phyloP scores from a whole-genome alignment of 2,113 vertebrate genomes.

The Otus sunia region DNA sequence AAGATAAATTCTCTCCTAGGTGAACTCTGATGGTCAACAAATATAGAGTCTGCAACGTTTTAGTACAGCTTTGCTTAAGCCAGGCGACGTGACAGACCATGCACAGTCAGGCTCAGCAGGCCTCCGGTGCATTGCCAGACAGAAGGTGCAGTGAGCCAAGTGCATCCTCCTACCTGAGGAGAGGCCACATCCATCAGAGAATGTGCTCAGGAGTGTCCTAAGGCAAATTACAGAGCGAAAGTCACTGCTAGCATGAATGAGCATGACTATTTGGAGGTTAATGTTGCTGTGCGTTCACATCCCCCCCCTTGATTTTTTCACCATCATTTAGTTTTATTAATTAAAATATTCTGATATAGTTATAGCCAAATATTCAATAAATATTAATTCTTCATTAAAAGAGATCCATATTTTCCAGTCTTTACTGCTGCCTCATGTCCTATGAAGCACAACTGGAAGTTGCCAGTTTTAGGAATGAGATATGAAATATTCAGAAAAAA shows the following conservation, averaged over 20 bases:
- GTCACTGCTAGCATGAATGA: background rate
- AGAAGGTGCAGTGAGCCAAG: background rate
- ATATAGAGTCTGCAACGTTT: background rate
- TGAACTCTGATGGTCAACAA: conserved; percentile 52
- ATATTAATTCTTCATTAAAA: background rate
- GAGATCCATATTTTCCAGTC: background rate
- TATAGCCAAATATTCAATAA: background rate
- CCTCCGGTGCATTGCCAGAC: background rate
- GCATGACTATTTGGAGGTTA: background rate
- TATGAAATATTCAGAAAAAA: background rate
- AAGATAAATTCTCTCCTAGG: conserved; percentile 52
- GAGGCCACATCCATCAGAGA: background rate
- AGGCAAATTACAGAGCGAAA: background rate
- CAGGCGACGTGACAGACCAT: background rate
- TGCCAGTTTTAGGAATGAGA: background rate
- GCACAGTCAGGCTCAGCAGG: background rate
- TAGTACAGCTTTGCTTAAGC: conserved; percentile 5
- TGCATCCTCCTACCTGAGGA: background rate
- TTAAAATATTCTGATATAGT: background rate
- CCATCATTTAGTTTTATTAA: background rate
- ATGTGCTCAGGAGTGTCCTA: background rate
- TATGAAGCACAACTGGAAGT: background rate
- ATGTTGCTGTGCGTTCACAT: background rate
- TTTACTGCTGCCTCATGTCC: background rate
- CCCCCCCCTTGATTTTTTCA: no score